phyloP scores from a whole-genome alignment of 2,888 invertebrate genomes.

The Iphiclides podalirius region DNA sequence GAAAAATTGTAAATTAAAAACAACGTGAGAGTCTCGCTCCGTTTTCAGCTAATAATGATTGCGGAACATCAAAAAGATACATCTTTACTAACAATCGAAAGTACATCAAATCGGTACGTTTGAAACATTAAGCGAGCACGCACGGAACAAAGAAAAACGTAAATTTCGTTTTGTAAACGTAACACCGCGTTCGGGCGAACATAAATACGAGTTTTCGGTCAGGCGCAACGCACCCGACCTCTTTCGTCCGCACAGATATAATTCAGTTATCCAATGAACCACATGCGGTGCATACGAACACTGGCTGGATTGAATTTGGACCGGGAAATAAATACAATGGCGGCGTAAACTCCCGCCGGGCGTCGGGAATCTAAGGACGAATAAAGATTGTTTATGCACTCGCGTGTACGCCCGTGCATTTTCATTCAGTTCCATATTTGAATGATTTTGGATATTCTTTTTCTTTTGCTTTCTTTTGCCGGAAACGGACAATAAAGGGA shows the following conservation, averaged over 20 bases:
- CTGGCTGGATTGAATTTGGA: slow-evolving; percentile 49
- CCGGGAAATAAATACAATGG: slow-evolving; percentile 55
- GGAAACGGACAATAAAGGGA: slow-evolving; percentile 6
- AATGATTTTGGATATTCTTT: slow-evolving; percentile 25
- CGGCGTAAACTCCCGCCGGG: slow-evolving; percentile 64
- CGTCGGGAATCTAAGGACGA: slow-evolving; percentile 52
- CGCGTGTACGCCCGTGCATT: slow-evolving; percentile 33
- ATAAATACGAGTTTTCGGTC: slow-evolving; percentile 42
- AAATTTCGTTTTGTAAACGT: slow-evolving; percentile 23
- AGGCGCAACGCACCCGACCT: too few relatives aligned
- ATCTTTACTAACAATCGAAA: too few relatives aligned
- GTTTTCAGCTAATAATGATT: too few relatives aligned
- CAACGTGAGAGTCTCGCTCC: too few relatives aligned
- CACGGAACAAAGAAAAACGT: slow-evolving; percentile 17
- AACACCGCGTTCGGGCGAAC: slow-evolving; percentile 41
- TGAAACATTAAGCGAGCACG: not conserved
- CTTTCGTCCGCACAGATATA: slow-evolving; percentile 57
- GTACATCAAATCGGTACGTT: not conserved
- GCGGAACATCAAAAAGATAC: too few relatives aligned
- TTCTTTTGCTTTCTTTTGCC: slow-evolving; percentile 6
- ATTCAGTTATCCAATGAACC: slow-evolving; percentile 69
- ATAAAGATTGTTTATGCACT: slow-evolving; percentile 45
- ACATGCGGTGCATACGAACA: slow-evolving; percentile 60
- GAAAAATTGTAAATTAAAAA: too few relatives aligned
- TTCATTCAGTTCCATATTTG: slow-evolving; percentile 25